These are phyloP conservation scores for Peromyscus leucopus DNA, from an alignment of 2,113 vertebrate species.

Conservation along the genomic window DNA sequence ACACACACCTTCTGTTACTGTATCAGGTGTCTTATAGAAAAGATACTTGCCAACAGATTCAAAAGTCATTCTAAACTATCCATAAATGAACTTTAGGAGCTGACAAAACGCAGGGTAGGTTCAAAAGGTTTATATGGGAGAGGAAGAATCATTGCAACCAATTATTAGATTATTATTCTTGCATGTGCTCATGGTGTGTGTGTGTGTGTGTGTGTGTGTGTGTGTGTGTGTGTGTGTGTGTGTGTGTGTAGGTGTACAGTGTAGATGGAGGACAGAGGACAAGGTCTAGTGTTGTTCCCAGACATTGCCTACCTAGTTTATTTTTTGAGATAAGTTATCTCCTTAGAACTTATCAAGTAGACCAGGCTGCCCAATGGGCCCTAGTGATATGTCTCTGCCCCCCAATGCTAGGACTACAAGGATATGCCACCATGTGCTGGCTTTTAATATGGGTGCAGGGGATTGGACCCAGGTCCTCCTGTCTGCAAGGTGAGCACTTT, in stretches of 20 bases:
- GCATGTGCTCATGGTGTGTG: background rate
- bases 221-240: background rate
- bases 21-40: background rate
- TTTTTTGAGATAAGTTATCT: background rate
- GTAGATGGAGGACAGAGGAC: background rate
- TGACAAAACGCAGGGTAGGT: constrained; percentile 1
- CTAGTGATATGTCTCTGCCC: background rate
- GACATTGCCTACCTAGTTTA: background rate
- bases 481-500: too few relatives aligned
- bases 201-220: background rate
- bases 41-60: background rate
- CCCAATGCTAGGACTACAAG: background rate
- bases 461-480: background rate
- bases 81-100: background rate
- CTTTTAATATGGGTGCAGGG: background rate
- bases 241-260: background rate
- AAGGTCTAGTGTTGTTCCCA: background rate
- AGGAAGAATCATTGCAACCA: background rate
- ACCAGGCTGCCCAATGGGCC: background rate
- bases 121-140: background rate
- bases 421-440: background rate
- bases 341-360: background rate
- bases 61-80: background rate
- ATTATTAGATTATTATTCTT: background rate
- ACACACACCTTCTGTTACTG: background rate